These are phyloP conservation scores for Podarcis cretensis DNA, from an alignment of 2,113 vertebrate genomes.

Conservation along the genomic window DNA sequence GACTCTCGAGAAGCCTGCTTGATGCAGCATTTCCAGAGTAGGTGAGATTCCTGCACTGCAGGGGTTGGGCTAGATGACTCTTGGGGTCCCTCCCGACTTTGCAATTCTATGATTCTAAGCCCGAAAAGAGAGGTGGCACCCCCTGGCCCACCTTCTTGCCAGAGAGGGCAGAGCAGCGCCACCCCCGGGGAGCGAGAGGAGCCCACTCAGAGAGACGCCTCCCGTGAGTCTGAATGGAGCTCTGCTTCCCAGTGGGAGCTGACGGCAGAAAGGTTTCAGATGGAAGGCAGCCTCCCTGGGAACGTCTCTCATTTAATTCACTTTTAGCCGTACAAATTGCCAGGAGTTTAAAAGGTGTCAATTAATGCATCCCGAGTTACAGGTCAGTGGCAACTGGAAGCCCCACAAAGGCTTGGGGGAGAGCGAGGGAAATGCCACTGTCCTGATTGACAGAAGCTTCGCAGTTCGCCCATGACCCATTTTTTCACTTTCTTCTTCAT, in stretches of 20 bases:
- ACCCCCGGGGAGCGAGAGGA: not conserved
- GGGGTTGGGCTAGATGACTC: no score
- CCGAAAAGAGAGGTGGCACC: not conserved
- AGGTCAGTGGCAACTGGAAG: not conserved
- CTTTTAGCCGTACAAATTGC: not conserved
- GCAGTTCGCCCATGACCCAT: constrained; percentile 61
- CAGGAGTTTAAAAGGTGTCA: not conserved
- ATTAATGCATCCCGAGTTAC: not conserved
- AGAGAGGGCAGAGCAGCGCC: not conserved
- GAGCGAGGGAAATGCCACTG: constrained; percentile 21
- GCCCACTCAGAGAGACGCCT: not conserved
- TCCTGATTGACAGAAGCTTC: constrained; percentile 51
- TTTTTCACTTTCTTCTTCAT: constrained; percentile 40
- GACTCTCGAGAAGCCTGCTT: no score
- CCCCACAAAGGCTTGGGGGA: constrained; percentile 8
- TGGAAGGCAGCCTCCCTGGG: not conserved
- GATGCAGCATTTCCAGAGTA: not conserved
- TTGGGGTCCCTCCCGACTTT: no score
- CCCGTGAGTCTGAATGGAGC: constrained; percentile 2
- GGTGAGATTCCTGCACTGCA: no score
- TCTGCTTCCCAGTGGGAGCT: not conserved
- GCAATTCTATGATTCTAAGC: not conserved
- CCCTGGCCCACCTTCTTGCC: not conserved
- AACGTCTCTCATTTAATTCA: not conserved
- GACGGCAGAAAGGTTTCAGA: rapidly evolving